These are phyloP conservation scores for Myzus persicae DNA, from an alignment of 1,140 invertebrate species.

Conservation along the genomic window DNA sequence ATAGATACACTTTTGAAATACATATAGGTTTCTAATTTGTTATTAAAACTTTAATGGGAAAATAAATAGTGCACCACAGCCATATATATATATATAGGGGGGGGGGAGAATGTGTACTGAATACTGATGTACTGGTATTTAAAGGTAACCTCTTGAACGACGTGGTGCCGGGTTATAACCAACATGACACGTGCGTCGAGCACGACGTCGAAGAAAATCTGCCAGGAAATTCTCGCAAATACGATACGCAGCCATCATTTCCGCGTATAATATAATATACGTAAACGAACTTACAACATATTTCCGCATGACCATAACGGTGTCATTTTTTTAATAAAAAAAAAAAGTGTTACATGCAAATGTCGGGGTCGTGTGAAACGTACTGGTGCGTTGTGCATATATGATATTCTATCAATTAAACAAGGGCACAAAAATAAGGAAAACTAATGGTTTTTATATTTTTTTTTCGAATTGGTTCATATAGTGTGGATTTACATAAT, in stretches of 20 bases:
- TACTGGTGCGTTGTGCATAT: no score
- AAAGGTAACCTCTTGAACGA: background rate
- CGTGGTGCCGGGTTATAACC: background rate
- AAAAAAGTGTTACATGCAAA: background rate
- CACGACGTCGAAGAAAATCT: background rate
- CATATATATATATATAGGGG: no score
- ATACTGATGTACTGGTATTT: background rate
- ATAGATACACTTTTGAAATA: background rate
- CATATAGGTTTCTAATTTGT: background rate
- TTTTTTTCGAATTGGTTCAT: no score
- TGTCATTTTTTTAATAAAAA: background rate
- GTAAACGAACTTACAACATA: background rate
- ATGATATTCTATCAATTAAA: no score
- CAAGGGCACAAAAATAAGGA: background rate
- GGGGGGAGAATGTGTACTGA: background rate
- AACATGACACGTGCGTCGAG: background rate
- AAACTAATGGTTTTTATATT: background rate
- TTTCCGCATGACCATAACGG: background rate
- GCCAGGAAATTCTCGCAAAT: background rate
- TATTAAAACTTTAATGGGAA: background rate
- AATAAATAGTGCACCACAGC: no score
- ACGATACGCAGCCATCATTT: background rate
- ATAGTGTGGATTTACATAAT: background rate
- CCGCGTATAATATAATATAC: background rate
- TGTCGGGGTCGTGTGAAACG: background rate